These are phyloP conservation scores for Hephaestus fuliginosus DNA, from an alignment of 2,797 vertebrate genomes.

Conservation along the genomic window DNA sequence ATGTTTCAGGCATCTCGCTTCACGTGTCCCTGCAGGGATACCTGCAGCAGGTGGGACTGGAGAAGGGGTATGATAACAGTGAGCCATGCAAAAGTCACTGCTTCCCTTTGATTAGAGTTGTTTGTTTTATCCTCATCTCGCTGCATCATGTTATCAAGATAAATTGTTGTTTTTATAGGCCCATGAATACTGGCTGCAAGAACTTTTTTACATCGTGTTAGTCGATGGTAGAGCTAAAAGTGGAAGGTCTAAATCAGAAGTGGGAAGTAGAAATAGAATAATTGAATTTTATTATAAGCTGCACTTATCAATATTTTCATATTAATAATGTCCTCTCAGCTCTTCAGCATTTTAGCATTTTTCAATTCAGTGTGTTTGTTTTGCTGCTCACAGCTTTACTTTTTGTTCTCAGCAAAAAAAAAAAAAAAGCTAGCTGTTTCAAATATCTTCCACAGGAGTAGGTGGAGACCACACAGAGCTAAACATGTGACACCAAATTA, in stretches of 20 bases:
- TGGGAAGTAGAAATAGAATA: too few relatives aligned
- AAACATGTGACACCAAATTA: too few relatives aligned
- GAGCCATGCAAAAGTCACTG: not conserved
- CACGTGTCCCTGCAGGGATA: conserved; percentile 65
- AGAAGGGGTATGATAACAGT: conserved; percentile 24
- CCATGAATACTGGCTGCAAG: not conserved
- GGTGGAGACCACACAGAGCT: too few relatives aligned
- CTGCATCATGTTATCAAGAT: not conserved
- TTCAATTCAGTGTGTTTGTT: too few relatives aligned
- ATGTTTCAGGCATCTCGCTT: conserved; percentile 63
- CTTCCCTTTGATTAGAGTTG: not conserved
- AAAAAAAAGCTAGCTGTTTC: too few relatives aligned
- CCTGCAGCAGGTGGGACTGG: conserved; percentile 67
- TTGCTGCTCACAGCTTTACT: too few relatives aligned
- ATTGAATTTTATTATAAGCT: too few relatives aligned
- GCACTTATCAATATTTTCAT: too few relatives aligned
- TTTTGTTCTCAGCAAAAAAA: too few relatives aligned
- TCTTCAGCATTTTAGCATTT: too few relatives aligned
- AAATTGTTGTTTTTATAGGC: not conserved
- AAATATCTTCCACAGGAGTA: too few relatives aligned
- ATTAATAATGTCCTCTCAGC: too few relatives aligned
- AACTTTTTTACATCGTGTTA: not conserved
- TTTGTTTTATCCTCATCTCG: conserved; percentile 6
- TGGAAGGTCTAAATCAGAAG: not conserved
- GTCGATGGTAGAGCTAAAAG: not conserved